These are phyloP conservation scores for Lochmaea capreae DNA, from an alignment of 2,888 invertebrate genomes.

Conservation along the genomic window DNA sequence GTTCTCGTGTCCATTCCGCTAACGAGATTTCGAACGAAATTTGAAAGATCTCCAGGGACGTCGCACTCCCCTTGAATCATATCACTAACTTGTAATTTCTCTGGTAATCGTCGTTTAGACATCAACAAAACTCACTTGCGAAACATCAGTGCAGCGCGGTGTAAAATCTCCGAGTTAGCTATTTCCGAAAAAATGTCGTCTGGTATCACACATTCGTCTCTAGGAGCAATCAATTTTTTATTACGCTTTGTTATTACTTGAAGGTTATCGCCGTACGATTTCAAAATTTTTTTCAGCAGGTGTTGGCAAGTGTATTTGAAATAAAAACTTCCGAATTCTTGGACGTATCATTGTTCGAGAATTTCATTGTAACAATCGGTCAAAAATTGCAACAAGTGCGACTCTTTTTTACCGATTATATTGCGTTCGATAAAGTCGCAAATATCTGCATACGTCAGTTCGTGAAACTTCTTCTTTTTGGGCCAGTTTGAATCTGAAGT, in stretches of 20 bases:
- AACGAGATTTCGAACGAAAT: no score
- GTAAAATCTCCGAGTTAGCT: background rate
- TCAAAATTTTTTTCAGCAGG: no score
- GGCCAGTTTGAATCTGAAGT: background rate
- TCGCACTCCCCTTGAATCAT: no score
- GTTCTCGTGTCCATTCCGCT: no score
- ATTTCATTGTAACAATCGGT: no score
- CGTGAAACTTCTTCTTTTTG: slow-evolving; percentile 13
- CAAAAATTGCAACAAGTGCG: no score
- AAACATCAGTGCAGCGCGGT: slow-evolving; percentile 11
- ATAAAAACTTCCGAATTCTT: no score
- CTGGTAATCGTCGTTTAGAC: background rate
- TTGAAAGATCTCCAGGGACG: no score
- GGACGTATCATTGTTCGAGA: no score
- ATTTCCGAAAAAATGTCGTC: slow-evolving; percentile 12
- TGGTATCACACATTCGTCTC: slow-evolving; percentile 5
- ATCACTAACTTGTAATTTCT: no score
- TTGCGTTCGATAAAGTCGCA: slow-evolving; percentile 9
- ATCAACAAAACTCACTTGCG: slow-evolving; percentile 1
- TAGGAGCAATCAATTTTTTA: slow-evolving; percentile 15
- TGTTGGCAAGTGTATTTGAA: no score
- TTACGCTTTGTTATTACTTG: slow-evolving; percentile 6
- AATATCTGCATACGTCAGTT: slow-evolving; percentile 10
- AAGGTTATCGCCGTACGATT: background rate
- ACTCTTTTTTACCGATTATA: no score